Evolutionary conservation across 2,113 vertebrate species (phyloP).

Genomic region (Hepsetus odoe): DNA sequence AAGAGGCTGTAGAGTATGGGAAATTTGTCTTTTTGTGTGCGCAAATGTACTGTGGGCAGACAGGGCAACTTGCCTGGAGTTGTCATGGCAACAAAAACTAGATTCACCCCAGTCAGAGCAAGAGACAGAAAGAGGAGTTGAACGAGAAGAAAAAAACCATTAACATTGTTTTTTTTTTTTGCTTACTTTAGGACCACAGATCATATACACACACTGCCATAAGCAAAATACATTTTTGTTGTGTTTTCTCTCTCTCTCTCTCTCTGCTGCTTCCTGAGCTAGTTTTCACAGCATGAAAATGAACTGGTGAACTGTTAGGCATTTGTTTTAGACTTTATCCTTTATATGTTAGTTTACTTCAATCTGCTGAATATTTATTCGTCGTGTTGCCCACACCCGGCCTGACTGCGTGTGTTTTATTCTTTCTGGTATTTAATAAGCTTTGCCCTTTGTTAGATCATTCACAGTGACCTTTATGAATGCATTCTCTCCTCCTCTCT

Average conservation of each 20-base stretch:
- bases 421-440: conserved; percentile 60
- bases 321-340: neutral
- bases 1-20: conserved; percentile 5
- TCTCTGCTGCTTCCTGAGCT: neutral
- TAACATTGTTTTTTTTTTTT: neutral
- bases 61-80: conserved; percentile 70
- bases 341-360: no score
- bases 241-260: neutral
- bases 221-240: no score
- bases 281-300: neutral
- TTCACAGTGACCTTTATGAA: conserved; percentile 68
- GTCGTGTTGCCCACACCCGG: conserved; percentile 4
- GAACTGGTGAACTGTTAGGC: neutral
- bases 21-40: neutral
- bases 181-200: neutral
- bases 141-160: neutral
- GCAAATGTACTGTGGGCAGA: conserved; percentile 45
- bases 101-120: conserved; percentile 66
- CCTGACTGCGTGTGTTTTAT: conserved; percentile 9
- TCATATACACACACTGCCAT: neutral
- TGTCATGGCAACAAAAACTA: conserved; percentile 77
- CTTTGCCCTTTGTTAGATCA: conserved; percentile 62
- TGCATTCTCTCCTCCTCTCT: conserved; percentile 55
- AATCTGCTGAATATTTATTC: neutral
- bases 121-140: conserved; percentile 53